These are phyloP conservation scores for Aleiodes sp. DNA, from an alignment of 1,140 invertebrate species.

Conservation along the genomic window DNA sequence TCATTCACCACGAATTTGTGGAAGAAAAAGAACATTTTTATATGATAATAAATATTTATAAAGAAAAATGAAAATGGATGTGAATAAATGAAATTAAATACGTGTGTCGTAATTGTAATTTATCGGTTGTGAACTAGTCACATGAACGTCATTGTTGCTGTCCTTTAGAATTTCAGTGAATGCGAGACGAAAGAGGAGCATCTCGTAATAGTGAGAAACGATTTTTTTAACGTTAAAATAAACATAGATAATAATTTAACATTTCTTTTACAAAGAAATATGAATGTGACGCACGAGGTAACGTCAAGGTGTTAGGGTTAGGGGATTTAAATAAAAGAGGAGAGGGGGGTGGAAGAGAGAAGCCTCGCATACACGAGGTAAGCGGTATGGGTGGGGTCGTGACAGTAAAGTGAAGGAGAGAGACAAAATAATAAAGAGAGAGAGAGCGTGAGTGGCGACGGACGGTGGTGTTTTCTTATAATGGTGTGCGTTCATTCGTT, in stretches of 20 bases:
- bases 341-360: background rate
- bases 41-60: too few relatives aligned
- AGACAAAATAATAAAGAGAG: background rate
- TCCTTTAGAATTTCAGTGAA: background rate
- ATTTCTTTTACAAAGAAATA: background rate
- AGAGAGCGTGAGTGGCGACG: background rate
- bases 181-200: background rate
- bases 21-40: too few relatives aligned
- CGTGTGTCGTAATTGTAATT: background rate
- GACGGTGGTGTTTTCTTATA: background rate
- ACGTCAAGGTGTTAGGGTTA: background rate
- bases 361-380: background rate
- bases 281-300: conserved; percentile 11
- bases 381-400: background rate
- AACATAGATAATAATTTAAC: too few relatives aligned
- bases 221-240: too few relatives aligned
- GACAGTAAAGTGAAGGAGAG: background rate
- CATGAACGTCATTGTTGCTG: background rate
- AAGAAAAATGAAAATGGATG: too few relatives aligned
- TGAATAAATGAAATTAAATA: background rate
- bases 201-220: too few relatives aligned
- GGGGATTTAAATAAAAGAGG: background rate
- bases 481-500: conserved; percentile 3
- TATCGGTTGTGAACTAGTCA: background rate
- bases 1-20: background rate